phyloP scores from a whole-genome alignment of 2,797 vertebrate genomes.

The Poecilia velifera region DNA sequence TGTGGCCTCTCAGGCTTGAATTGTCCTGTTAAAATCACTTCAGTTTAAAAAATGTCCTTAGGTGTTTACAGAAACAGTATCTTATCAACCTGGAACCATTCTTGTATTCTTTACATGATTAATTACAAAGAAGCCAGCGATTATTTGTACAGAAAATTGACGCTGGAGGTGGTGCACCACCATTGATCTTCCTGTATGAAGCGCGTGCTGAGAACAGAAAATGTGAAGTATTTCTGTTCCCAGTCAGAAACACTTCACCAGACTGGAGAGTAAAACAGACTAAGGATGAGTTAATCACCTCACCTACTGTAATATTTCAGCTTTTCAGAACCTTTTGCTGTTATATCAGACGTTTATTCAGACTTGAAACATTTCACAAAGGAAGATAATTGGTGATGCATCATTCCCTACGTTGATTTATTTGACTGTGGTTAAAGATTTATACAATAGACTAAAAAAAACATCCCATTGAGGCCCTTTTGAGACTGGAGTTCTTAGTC shows the following conservation, averaged over 20 bases:
- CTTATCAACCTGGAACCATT: not conserved
- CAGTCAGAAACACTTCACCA: not conserved
- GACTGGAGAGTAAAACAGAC: not conserved
- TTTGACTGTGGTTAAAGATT: not conserved
- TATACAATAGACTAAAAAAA: not conserved
- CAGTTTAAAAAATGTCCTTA: not conserved
- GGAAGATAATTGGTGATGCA: not conserved
- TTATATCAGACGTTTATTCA: not conserved
- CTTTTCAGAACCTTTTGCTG: not conserved
- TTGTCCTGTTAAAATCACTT: not conserved
- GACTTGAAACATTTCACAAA: not conserved
- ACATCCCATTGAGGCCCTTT: not conserved
- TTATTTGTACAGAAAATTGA: not conserved
- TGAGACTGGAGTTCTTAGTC: not conserved
- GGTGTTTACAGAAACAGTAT: not conserved
- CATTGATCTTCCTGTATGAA: not conserved
- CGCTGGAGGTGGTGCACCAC: not conserved
- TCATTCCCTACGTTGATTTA: not conserved
- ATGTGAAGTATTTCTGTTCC: not conserved
- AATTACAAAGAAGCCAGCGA: not conserved
- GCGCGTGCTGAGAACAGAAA: not conserved
- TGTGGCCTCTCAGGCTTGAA: not conserved
- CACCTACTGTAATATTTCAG: not conserved
- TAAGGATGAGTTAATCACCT: not conserved
- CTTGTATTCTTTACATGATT: not conserved